These are phyloP conservation scores for Stictonetta naevosa DNA, from an alignment of 2,113 vertebrate genomes.

Conservation along the genomic window DNA sequence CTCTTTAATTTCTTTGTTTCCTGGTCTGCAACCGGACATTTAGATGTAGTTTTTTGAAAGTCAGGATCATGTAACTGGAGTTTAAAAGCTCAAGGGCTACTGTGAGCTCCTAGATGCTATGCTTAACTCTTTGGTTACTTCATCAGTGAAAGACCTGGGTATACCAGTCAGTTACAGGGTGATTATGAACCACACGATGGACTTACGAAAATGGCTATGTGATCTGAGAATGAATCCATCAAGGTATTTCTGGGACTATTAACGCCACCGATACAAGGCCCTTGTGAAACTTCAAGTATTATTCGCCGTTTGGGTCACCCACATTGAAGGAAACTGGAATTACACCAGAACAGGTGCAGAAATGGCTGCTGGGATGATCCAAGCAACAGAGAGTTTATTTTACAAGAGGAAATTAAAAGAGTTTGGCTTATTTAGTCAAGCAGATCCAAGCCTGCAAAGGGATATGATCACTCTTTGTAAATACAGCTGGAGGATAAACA, in stretches of 20 bases:
- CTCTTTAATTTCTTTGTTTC: neutral
- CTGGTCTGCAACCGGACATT: neutral
- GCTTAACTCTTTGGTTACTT: neutral
- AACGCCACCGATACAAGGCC: neutral
- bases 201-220: neutral
- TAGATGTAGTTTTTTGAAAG: neutral
- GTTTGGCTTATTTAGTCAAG: conserved; percentile 51
- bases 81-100: neutral
- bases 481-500: conserved; percentile 59
- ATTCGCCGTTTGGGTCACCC: neutral
- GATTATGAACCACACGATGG: neutral
- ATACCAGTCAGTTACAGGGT: neutral
- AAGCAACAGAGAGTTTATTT: conserved; percentile 52
- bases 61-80: neutral
- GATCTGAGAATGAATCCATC: neutral
- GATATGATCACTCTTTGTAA: conserved; percentile 35
- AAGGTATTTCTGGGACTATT: neutral
- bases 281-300: neutral
- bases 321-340: neutral
- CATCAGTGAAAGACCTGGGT: neutral
- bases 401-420: conserved; percentile 66
- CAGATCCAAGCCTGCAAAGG: conserved; percentile 11
- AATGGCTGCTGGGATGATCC: conserved; percentile 17
- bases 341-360: conserved; percentile 6
- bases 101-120: neutral